Percentiles rank a stretch among this genome's conserved stretches.
phyloP scores from a whole-genome alignment of 2,888 invertebrate species.

The Hofmannophila pseudospretella region DNA sequence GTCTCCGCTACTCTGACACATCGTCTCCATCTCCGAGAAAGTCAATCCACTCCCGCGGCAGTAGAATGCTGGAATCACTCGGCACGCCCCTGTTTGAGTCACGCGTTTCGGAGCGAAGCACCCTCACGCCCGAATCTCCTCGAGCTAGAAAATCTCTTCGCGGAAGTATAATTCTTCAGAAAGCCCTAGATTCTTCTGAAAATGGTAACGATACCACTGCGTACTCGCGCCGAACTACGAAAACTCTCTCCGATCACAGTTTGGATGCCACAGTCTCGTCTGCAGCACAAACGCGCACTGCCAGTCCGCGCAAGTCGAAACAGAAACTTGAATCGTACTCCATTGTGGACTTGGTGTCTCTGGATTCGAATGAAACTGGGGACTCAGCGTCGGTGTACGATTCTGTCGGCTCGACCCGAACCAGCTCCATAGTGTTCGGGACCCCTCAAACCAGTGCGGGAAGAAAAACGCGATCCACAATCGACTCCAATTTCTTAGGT shows the following conservation, averaged over 20 bases:
- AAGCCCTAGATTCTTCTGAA: conserved; percentile 17
- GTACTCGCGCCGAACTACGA: conserved; percentile 17
- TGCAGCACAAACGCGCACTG: conserved; percentile 28
- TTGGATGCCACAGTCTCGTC: conserved; percentile 23
- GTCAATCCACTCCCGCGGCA: conserved; percentile 40
- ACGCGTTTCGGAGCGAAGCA: conserved; percentile 9
- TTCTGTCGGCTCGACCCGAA: conserved; percentile 34
- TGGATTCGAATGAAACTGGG: conserved; percentile 39
- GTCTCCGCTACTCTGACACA: conserved; percentile 41
- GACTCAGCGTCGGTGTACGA: conserved; percentile 39
- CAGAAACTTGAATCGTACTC: conserved; percentile 54
- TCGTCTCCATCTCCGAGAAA: conserved; percentile 38
- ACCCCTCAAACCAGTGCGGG: conserved; percentile 28
- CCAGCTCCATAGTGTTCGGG: conserved; percentile 25
- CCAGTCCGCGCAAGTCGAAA: too few species aligned
- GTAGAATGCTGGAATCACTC: conserved; percentile 30
- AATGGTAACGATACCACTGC: conserved; percentile 9
- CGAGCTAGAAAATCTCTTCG: conserved; percentile 29
- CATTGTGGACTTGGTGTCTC: conserved; percentile 57
- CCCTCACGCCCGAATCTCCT: conserved; percentile 23
- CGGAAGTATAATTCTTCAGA: conserved; percentile 19
- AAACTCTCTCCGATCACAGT: conserved; percentile 22
- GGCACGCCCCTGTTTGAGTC: conserved; percentile 14
- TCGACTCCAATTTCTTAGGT: conserved; percentile 26
- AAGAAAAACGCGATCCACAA: conserved; percentile 34